Evolutionary conservation across 2,888 invertebrate species (phyloP).

Genomic region (Metallyticus violacea): DNA sequence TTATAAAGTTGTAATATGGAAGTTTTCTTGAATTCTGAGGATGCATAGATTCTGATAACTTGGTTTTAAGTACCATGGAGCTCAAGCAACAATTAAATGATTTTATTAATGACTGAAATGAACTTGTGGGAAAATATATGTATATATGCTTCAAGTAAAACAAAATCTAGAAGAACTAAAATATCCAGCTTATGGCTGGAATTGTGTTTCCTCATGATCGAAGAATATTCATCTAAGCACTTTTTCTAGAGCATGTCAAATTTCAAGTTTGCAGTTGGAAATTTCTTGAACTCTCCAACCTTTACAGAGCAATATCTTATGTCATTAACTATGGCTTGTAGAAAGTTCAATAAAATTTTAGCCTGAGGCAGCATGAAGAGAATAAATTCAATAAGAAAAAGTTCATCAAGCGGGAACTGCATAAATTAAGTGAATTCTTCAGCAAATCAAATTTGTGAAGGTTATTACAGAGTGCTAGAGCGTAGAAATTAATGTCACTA

Average conservation of each 20-base stretch:
- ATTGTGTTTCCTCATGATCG: neutral
- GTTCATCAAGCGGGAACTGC: no score
- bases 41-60: neutral
- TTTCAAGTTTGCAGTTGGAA: neutral
- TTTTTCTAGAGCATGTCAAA: neutral
- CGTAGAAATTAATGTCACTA: no score
- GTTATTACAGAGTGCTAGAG: no score
- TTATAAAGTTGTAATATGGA: neutral
- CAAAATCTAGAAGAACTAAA: neutral
- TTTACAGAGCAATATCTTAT: neutral
- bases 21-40: neutral
- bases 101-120: neutral
- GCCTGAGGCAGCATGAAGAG: neutral
- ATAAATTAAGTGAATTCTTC: no score
- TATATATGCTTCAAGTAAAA: neutral
- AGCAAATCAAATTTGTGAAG: no score
- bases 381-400: no score
- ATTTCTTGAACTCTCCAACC: neutral
- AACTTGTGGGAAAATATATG: neutral
- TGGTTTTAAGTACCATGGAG: neutral
- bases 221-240: neutral
- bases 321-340: slow-evolving; percentile 23
- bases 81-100: neutral
- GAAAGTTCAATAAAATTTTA: neutral
- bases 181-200: neutral